Evolutionary conservation across 2,888 invertebrate species (phyloP).

Genomic region (Cistogaster globosa): DNA sequence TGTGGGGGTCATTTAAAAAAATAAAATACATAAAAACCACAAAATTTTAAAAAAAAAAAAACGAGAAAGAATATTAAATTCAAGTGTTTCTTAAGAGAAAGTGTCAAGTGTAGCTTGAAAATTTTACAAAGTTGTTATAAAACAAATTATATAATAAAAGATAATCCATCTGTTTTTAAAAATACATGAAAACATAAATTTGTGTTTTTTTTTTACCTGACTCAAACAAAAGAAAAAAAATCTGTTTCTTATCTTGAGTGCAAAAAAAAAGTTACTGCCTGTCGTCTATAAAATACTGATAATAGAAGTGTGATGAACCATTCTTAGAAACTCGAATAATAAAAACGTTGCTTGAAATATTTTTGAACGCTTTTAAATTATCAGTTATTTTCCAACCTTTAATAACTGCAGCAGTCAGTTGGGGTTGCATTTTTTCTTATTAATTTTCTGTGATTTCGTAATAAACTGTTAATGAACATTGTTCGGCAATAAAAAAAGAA

Average conservation of each 20-base stretch:
- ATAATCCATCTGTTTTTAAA: neutral
- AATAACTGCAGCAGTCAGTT: conserved; percentile 37
- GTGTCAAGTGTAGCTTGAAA: conserved; percentile 10
- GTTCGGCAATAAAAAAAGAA: no score
- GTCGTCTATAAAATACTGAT: conserved; percentile 24
- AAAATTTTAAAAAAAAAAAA: neutral
- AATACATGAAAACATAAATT: conserved; percentile 8
- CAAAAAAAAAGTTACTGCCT: conserved; percentile 13
- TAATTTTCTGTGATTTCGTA: conserved; percentile 13
- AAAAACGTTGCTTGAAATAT: conserved; percentile 13
- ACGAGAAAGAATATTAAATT: neutral
- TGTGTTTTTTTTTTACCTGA: conserved; percentile 37
- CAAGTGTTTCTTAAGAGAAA: neutral
- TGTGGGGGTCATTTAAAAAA: conserved; percentile 44
- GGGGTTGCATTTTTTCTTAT: conserved; percentile 17
- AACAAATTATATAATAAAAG: conserved; percentile 59
- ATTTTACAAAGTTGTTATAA: conserved; percentile 26
- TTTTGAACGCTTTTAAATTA: conserved; percentile 15
- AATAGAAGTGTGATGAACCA: conserved; percentile 31
- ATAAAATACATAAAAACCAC: conserved; percentile 3
- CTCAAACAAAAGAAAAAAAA: neutral
- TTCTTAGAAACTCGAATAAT: neutral
- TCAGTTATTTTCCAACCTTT: conserved; percentile 42
- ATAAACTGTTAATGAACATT: conserved; percentile 22
- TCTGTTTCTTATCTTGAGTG: conserved; percentile 23